Evolutionary conservation across 2,113 vertebrate species (phyloP).

Genomic region (Miniopterus natalensis): DNA sequence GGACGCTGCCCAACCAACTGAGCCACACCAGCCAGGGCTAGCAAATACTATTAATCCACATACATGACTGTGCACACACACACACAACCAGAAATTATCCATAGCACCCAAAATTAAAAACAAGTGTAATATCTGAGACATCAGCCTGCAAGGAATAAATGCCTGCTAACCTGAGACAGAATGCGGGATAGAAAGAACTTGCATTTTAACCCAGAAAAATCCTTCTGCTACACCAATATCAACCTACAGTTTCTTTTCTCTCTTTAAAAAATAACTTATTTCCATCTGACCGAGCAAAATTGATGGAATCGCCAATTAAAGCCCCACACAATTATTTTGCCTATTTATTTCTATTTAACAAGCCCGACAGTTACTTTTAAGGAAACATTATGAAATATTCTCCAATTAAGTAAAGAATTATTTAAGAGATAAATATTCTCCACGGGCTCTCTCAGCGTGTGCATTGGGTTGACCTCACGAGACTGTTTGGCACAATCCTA

Average conservation of each 20-base stretch:
- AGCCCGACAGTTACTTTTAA: slow-evolving; percentile 47
- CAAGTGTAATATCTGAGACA: neutral
- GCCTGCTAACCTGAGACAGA: neutral
- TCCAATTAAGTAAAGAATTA: slow-evolving; percentile 79
- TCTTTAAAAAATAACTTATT: slow-evolving; percentile 35
- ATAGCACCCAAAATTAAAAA: neutral
- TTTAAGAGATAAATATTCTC: slow-evolving; percentile 70
- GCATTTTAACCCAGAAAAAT: neutral
- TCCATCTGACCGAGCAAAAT: neutral
- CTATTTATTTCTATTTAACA: slow-evolving; percentile 56
- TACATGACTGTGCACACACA: neutral
- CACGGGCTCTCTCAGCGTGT: slow-evolving; percentile 24
- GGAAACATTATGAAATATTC: slow-evolving; percentile 70
- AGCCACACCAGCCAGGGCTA: neutral
- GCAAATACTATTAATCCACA: neutral
- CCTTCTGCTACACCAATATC: neutral
- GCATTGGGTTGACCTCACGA: slow-evolving; percentile 68
- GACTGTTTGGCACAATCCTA: slow-evolving; percentile 64
- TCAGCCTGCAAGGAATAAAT: neutral
- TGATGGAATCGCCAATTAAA: neutral
- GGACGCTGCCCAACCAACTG: neutral
- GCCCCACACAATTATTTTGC: slow-evolving; percentile 49
- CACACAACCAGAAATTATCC: neutral
- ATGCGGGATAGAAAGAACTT: neutral
- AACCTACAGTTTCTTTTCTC: neutral